Evolutionary conservation across 2,113 vertebrate genomes (phyloP).

Genomic region (Siphamia tubifer): DNA sequence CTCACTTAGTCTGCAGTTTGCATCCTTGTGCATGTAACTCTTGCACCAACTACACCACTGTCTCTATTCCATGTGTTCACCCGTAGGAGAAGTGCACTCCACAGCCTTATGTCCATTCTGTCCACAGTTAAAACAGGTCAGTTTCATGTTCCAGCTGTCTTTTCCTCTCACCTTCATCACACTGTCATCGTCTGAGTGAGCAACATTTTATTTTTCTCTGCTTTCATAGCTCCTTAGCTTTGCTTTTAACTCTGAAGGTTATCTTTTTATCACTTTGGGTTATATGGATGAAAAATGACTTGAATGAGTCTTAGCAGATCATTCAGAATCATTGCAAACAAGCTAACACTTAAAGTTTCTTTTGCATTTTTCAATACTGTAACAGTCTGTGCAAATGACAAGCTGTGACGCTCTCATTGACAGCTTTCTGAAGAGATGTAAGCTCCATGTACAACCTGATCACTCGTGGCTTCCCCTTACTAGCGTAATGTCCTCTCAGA

Average conservation of each 20-base stretch:
- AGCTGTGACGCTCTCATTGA: background rate
- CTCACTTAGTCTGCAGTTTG: background rate
- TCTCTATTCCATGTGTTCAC: background rate
- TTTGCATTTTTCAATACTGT: background rate
- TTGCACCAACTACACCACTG: background rate
- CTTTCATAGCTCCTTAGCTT: too few species aligned
- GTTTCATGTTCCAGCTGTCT: background rate
- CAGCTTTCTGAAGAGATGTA: background rate
- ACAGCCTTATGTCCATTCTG: background rate
- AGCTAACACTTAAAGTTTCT: conserved; percentile 1
- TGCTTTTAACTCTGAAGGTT: too few species aligned
- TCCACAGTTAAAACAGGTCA: background rate
- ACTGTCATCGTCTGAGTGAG: too few species aligned
- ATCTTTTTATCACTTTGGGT: too few species aligned
- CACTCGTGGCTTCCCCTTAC: conserved; percentile 14
- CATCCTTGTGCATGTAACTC: background rate
- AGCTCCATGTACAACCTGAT: background rate
- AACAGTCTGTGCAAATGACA: background rate
- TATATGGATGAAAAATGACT: too few species aligned
- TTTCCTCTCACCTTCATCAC: background rate
- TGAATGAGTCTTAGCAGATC: conserved; percentile 13
- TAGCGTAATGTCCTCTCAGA: conserved; percentile 13
- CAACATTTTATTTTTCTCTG: too few species aligned
- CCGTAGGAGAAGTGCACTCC: background rate
- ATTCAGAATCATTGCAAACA: conserved; percentile 4